phyloP scores from a whole-genome alignment of 1,140 invertebrate species.

The Pygmarrhopalites habei region DNA sequence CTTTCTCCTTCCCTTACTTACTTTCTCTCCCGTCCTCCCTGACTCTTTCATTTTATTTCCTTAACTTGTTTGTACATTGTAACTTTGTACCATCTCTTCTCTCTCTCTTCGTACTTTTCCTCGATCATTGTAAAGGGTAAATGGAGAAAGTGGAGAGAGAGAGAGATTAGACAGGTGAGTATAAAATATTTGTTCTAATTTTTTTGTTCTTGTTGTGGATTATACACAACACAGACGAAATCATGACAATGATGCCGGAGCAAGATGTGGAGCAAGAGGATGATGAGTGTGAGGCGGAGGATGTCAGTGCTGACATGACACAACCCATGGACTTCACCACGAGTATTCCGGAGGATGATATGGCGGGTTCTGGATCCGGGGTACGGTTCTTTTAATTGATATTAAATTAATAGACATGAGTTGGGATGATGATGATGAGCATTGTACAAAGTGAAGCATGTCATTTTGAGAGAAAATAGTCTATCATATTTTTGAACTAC shows the following conservation, averaged over 20 bases:
- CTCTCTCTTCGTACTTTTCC: too few species aligned
- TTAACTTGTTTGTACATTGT: not conserved
- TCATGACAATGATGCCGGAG: conserved; percentile 9
- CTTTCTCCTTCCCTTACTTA: too few species aligned
- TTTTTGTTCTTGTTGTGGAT: too few species aligned
- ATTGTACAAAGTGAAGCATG: not conserved
- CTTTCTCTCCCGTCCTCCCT: not conserved
- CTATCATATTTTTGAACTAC: too few species aligned
- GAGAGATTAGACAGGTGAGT: too few species aligned
- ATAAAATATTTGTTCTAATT: too few species aligned
- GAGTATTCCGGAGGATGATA: not conserved
- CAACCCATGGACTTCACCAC: conserved; percentile 42
- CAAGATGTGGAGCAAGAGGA: conserved; percentile 42
- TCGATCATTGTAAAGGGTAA: too few species aligned
- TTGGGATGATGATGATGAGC: not conserved
- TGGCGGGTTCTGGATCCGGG: conserved; percentile 21
- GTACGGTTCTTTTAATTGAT: conserved; percentile 2
- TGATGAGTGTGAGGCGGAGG: conserved; percentile 44
- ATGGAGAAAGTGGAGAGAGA: too few species aligned
- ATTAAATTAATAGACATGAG: too few species aligned
- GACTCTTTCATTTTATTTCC: not conserved
- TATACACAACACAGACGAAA: conserved; percentile 15
- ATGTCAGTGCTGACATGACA: conserved; percentile 44
- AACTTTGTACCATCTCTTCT: too few species aligned
- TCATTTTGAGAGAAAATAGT: too few species aligned